These are phyloP conservation scores for Molossus molossus DNA, from an alignment of 2,797 vertebrate species.

Conservation along the genomic window DNA sequence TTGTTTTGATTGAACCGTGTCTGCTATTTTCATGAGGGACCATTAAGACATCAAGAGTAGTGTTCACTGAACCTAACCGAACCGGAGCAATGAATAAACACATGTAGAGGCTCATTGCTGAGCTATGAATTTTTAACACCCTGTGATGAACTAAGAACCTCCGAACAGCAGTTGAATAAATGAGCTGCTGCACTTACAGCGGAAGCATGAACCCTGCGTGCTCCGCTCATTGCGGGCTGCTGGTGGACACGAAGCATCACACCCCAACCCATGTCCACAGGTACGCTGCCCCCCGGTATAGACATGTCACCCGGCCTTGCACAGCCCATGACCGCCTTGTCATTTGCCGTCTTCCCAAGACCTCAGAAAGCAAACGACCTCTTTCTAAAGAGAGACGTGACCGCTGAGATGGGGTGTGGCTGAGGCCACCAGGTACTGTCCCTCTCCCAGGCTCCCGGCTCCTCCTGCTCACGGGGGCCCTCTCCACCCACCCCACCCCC, in stretches of 20 bases:
- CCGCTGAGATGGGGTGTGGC: not conserved
- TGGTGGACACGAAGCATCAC: rapidly evolving
- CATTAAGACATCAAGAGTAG: not conserved
- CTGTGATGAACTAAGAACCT: not conserved
- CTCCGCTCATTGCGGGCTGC: rapidly evolving
- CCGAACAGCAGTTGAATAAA: not conserved
- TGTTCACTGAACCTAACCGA: not conserved
- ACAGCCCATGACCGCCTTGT: rapidly evolving
- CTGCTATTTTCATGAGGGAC: not conserved
- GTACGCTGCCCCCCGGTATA: not conserved
- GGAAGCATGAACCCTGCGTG: not conserved
- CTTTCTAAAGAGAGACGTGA: constrained; percentile 73
- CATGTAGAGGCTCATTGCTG: not conserved
- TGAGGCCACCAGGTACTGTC: constrained; percentile 82
- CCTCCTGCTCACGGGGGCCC: not conserved
- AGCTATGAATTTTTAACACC: not conserved
- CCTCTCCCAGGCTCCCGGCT: constrained; percentile 78
- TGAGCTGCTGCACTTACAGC: not conserved
- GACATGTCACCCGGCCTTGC: not conserved
- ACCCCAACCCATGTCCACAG: not conserved
- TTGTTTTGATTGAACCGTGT: not conserved
- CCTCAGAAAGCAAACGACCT: constrained; percentile 48
- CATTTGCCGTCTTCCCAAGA: not conserved
- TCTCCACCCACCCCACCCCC: not conserved
- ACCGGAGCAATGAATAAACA: not conserved